These are phyloP conservation scores for Drosophila pandora DNA, from an alignment of 1,140 invertebrate genomes.

Conservation along the genomic window DNA sequence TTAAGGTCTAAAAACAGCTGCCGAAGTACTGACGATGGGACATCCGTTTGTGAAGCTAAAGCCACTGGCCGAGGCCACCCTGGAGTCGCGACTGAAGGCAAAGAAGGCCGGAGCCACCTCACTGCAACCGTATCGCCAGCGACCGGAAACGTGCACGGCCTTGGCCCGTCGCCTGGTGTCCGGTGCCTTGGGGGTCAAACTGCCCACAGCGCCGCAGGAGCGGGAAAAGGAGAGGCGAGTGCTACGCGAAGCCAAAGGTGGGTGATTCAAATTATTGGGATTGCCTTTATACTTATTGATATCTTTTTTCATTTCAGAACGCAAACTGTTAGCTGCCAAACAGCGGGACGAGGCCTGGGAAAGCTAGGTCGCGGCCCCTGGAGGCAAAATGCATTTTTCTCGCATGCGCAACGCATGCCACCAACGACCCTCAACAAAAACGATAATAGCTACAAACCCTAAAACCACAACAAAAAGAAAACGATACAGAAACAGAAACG, in stretches of 20 bases:
- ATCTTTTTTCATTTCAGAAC: constrained; percentile 84
- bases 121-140: constrained; percentile 89
- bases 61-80: constrained; percentile 90
- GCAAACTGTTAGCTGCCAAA: constrained; percentile 87
- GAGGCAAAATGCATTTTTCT: constrained; percentile 66
- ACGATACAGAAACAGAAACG: neutral
- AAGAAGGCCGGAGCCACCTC: constrained; percentile 88
- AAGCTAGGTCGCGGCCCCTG: constrained; percentile 82
- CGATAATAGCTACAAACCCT: constrained; percentile 24
- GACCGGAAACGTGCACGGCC: constrained; percentile 93
- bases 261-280: neutral
- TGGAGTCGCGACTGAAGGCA: constrained; percentile 92
- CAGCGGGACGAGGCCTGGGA: constrained; percentile 90
- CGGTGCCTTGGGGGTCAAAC: constrained; percentile 90
- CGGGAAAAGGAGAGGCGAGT: constrained; percentile 91
- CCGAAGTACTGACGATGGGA: constrained; percentile 89
- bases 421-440: constrained; percentile 5
- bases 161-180: constrained; percentile 93
- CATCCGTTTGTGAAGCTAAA: constrained; percentile 92
- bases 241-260: constrained; percentile 93
- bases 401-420: constrained; percentile 41
- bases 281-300: neutral
- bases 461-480: constrained; percentile 7
- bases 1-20: constrained; percentile 85
- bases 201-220: constrained; percentile 90